Evolutionary conservation across 2,888 invertebrate species (phyloP), one percentile per base, ranked within the genome.

Genomic region (Dolomedes plantarius): DNA sequence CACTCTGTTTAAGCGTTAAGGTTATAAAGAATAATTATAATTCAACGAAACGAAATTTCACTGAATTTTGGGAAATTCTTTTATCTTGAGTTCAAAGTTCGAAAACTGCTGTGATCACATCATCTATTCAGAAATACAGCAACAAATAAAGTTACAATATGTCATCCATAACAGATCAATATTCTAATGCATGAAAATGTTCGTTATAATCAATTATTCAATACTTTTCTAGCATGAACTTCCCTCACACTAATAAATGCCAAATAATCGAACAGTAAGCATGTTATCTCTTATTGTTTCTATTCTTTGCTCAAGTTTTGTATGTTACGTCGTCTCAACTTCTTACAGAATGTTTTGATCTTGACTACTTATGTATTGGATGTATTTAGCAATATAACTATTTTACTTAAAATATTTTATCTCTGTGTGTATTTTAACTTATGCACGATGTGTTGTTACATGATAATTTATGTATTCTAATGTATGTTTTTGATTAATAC

Each of bases 341-440:
- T 56, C 36, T 36, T 5, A 9, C 23, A 23, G 16, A 46, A 46
- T 46, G 46, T 46, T 46, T 11, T 46, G 46, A 16, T 56, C 56
- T 23, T 56, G 16, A 3, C n/a, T 56, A 56, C 3, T 56, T 56
- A 56, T 56, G 56, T 56, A 56, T n/a, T 56, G 56, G 56, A 23
- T 56, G 56, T 56, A 56, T 56, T 56, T 56, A 56, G 56, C 19
- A 56, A 56, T 56, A 56, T 56, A 2, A 23, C 19, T 56, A 56
- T 56, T 56, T 56, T 56, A 56, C 56, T 56, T 56, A 56, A 23
- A 19, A 23, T 56, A 11, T 56, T 56, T 56, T 56, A 56, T 19
- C 56, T 56, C 56, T 56, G 23, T 56, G 16, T 56, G 56, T 56
- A 23, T 11, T 56, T 56, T 23, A 56, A 23, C 56, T 19, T 56